Evolutionary conservation across 2,888 invertebrate genomes (phyloP).

Genomic region (Phortica okadai): DNA sequence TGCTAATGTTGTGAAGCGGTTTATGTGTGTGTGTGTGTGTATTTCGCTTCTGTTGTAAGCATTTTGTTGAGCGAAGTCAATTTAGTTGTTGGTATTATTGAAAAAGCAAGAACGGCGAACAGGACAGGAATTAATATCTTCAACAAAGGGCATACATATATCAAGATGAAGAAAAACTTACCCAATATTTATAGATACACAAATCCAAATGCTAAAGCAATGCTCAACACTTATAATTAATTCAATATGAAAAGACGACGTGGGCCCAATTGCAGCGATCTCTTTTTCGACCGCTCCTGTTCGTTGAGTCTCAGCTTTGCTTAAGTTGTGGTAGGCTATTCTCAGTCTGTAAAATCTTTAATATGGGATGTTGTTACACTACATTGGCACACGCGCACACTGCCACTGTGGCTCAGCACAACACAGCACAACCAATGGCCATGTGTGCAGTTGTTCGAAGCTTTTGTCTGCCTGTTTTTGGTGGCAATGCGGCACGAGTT

Average conservation of each 20-base stretch:
- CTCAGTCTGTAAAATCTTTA: constrained; percentile 72
- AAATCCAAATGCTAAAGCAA: too few relatives aligned
- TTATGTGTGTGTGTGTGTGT: neutral
- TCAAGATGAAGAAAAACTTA: too few relatives aligned
- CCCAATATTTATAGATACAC: too few relatives aligned
- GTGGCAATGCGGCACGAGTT: constrained; percentile 40
- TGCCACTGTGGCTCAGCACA: constrained; percentile 49
- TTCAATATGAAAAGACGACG: too few relatives aligned
- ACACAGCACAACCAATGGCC: neutral
- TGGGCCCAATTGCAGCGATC: too few relatives aligned
- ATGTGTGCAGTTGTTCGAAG: neutral
- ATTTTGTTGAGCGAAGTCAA: constrained; percentile 70
- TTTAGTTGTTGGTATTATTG: constrained; percentile 63
- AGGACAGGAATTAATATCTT: constrained; percentile 19
- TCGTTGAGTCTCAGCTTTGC: constrained; percentile 18
- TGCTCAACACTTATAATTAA: too few relatives aligned
- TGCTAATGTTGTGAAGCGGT: neutral
- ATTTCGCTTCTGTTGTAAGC: constrained; percentile 40
- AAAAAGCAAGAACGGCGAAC: constrained; percentile 39
- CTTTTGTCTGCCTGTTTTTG: constrained; percentile 29
- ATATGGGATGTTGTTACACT: constrained; percentile 74
- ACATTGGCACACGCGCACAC: constrained; percentile 75
- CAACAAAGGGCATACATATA: too few relatives aligned
- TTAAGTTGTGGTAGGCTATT: constrained; percentile 64
- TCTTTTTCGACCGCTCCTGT: constrained; percentile 25